A percentile compares a stretch with the other conserved stretches of the same genome.
These are phyloP conservation scores for Nephrocerus scutellatus DNA, from an alignment of 2,888 invertebrate genomes.

Conservation along the genomic window DNA sequence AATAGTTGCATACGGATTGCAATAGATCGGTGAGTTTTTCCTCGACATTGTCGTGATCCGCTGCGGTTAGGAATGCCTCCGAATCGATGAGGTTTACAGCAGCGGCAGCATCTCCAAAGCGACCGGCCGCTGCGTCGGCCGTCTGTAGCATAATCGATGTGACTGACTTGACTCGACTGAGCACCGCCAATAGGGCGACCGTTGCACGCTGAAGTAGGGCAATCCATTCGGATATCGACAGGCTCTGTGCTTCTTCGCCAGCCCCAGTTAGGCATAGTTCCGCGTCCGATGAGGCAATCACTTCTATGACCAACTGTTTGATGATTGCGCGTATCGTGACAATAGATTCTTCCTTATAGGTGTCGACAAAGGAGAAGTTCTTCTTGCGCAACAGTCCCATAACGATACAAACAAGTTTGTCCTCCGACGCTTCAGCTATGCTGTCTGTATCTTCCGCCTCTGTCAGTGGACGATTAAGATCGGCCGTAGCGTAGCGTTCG, in stretches of 20 bases:
- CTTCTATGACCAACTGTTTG: constrained; percentile 82
- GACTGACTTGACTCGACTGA: constrained; percentile 67
- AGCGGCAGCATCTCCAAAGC: constrained; percentile 42
- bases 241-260: constrained; percentile 49
- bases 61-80: constrained; percentile 63
- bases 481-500: constrained; percentile 81
- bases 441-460: constrained; percentile 49
- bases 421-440: constrained; percentile 52
- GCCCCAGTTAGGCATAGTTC: constrained; percentile 53
- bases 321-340: constrained; percentile 81
- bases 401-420: constrained; percentile 79
- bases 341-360: constrained; percentile 81
- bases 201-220: constrained; percentile 60
- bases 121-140: constrained; percentile 58
- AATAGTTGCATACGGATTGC: constrained; percentile 79
- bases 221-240: constrained; percentile 65
- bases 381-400: constrained; percentile 84
- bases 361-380: constrained; percentile 81
- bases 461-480: constrained; percentile 74
- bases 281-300: constrained; percentile 52
- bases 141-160: constrained; percentile 72
- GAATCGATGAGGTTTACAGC: constrained; percentile 54
- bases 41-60: constrained; percentile 63
- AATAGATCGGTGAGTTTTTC: constrained; percentile 70
- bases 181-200: constrained; percentile 58